Base-by-base conservation (phyloP, 2,888 invertebrate genomes). In the Parochlus steinenii region DNA sequence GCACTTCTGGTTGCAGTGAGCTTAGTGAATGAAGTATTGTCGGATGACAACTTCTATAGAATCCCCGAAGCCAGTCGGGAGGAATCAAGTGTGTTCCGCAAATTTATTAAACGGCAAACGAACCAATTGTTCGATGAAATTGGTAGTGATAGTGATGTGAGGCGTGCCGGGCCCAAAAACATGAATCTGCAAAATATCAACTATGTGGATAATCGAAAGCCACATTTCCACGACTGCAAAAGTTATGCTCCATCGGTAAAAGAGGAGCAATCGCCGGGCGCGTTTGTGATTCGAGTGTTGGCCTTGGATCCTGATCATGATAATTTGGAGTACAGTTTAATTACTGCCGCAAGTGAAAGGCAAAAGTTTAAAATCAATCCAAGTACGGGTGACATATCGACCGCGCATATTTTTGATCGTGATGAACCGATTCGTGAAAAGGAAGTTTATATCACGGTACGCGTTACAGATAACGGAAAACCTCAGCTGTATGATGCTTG, bases 401-500 rank as follows among this genome's bases (percentile, higher is more conserved):
- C 86, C 17, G 73, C 70, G 36, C 62, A 82, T 66, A 64, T 69
- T 33, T 81, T 92, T 56, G 87, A 92, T 62, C 73, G 90, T 44
- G 93, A 93, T 53, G 86, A 87, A 51, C 90, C 90, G 6, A 69
- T 72, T 27, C 67, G 79, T 49, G 81, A 75, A 58, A 87, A 75
- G 59, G 85, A 76, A 61, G 72, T 67, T 40, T 86, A 85, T 50
- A 68, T 87, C 32, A 89, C 87, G 20, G 83, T 93, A 6, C 74
- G 85, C 53, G 95, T 89, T 0, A 83, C 81, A 39, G 95, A 95
- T 61, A 83, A 90, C 55, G 95, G 93, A 1, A 71, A 75, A 44
- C 89, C 90, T 1, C 76, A 79, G 31, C 63, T 95, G 34, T 87
- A 87, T 47, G 90, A 90, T 48, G 82, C 87, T 37, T 95, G 95